A percentile compares a stretch with the other conserved stretches of the same genome.
phyloP scores from a whole-genome alignment of 2,888 invertebrate species.

The Tanypteryx hageni region DNA sequence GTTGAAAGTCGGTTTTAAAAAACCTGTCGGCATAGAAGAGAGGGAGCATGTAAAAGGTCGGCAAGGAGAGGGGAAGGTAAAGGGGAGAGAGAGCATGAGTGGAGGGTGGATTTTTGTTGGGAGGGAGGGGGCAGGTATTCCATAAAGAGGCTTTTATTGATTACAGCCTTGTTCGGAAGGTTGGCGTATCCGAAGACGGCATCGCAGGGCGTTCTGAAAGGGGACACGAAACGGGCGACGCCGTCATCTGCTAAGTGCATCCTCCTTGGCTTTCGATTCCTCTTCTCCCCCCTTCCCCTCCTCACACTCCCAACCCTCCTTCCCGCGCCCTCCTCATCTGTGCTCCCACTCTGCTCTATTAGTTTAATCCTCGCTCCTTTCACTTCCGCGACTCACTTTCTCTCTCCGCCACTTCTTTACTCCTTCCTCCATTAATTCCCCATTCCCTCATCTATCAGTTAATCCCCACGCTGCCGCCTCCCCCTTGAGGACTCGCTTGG shows the following conservation, averaged over 20 bases:
- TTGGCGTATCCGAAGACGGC: background rate
- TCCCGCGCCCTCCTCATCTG: background rate
- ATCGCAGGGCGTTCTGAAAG: background rate
- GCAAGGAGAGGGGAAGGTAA: too few species aligned
- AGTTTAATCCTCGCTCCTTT: background rate
- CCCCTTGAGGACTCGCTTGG: background rate
- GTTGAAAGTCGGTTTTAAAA: too few species aligned
- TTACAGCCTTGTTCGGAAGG: background rate
- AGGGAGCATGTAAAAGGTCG: too few species aligned
- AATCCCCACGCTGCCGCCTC: background rate
- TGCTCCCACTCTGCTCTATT: background rate
- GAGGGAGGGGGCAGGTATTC: background rate
- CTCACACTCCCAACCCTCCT: background rate
- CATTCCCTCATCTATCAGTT: background rate
- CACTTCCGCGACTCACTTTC: background rate
- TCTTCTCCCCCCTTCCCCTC: background rate
- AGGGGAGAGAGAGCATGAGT: too few species aligned
- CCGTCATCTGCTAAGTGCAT: background rate
- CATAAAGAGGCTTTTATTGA: background rate
- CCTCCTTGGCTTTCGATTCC: background rate
- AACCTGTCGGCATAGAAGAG: too few species aligned
- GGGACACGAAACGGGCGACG: background rate
- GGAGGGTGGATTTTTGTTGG: too few species aligned
- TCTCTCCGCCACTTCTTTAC: background rate
- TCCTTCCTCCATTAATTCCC: background rate